Evolutionary conservation across 2,888 invertebrate species (phyloP), one percentile per base, ranked within the genome.

Genomic region (Geophilus truncorum): DNA sequence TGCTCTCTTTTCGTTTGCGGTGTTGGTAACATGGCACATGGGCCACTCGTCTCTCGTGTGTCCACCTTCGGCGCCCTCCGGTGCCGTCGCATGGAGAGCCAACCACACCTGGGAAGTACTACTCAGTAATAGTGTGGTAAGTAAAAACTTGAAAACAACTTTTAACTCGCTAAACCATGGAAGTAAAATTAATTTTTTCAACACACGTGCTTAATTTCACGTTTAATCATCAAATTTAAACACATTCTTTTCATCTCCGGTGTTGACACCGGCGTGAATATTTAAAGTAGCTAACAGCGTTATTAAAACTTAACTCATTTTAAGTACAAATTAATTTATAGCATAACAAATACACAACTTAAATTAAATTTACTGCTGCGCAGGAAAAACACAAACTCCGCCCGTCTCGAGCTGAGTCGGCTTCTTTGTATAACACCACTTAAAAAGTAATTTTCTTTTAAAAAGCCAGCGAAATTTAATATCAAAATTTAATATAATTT

Each of bases 81-180:
- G 70, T 70, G 70, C 70, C 28, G 70, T 70, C 25, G 70, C 70
- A 70, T 70, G 70, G 70, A 7, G 70, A 28, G 70, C 70, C 70
- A 70, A 70, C 70, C 70, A 70, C 70, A 70, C 70, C 12, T 70
- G 70, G 70, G 70, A 70, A 70, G 70, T 70, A 28, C 28, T 70
- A 70, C 70, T 70, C 70, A 70, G 70, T 70, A 70, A 70, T 28
- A 70, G 70, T n/a, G 70, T 70, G 25, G 70, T 70, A 70, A 70
- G 70, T 28, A 10, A 51, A 51, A 28, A 0, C 12, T 70, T 57
- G 3, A 70, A 70, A 70, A 12, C 10, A 25, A 25, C 28, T 70
- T 28, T 10, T 25, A 10, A 25, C 25, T 4, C 15, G n/a, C 10
- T 21, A 23, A 62, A 62, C n/a, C 21, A 62, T 23, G n/a, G 2